These are phyloP conservation scores for Microcebus ravelobensis DNA, from an alignment of 2,113 vertebrate genomes.

Conservation along the genomic window DNA sequence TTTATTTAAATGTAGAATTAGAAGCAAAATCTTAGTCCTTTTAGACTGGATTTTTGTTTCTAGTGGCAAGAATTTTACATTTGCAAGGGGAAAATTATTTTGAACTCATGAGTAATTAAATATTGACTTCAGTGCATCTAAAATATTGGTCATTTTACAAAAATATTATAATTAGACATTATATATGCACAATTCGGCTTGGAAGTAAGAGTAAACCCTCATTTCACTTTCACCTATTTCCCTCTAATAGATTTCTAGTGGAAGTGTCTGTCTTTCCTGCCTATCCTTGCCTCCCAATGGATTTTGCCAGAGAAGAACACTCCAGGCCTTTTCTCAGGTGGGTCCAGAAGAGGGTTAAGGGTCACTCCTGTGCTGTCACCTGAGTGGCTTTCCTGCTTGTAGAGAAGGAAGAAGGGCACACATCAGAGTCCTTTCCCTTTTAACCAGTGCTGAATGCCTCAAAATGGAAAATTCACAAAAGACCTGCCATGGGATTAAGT, in stretches of 20 bases:
- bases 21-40: conserved; percentile 18
- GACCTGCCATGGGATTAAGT: not conserved
- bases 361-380: not conserved
- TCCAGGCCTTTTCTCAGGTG: not conserved
- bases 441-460: not conserved
- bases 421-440: not conserved
- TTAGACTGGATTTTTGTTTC: conserved; percentile 50
- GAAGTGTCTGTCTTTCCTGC: not conserved
- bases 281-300: not conserved
- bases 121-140: conserved; percentile 54
- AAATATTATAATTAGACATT: conserved; percentile 47
- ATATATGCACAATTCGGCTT: conserved; percentile 13
- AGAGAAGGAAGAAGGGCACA: not conserved
- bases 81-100: conserved; percentile 49
- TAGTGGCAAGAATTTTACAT: conserved; percentile 48
- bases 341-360: not conserved
- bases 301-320: not conserved
- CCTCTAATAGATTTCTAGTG: not conserved
- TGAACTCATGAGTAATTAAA: conserved; percentile 62
- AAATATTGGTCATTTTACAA: conserved; percentile 57
- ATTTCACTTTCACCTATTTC: conserved; percentile 31
- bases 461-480: not conserved
- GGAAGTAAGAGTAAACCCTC: conserved; percentile 50
- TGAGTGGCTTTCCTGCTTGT: not conserved
- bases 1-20: conserved; percentile 53